Percentiles rank a stretch among this genome's conserved stretches.
Evolutionary conservation across 2,113 vertebrate species (phyloP).

Genomic region (Spea multiplicata): DNA sequence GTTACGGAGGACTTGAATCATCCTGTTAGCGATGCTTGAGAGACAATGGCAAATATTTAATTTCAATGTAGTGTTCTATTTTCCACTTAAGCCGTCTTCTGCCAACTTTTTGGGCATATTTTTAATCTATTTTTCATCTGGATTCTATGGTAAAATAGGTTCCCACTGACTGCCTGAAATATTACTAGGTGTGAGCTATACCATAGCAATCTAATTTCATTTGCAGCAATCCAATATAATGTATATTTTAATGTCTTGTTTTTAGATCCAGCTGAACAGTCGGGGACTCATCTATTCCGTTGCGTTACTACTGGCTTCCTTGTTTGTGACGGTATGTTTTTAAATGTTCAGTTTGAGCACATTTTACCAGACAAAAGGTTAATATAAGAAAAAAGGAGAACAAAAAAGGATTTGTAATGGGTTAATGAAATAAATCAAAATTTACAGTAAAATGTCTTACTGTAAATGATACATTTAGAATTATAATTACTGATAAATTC

Average conservation of each 20-base stretch:
- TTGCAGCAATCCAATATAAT: background rate
- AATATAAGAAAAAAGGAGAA: too few relatives aligned
- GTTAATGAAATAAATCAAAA: too few relatives aligned
- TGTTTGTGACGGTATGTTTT: slow-evolving; percentile 89
- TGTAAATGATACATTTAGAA: too few relatives aligned
- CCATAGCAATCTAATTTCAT: background rate
- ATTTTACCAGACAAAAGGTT: too few relatives aligned
- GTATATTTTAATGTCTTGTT: slow-evolving; percentile 8
- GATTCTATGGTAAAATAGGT: background rate
- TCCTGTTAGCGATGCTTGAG: slow-evolving; percentile 14
- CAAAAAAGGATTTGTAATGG: too few relatives aligned
- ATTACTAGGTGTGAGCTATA: background rate
- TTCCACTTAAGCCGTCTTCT: background rate
- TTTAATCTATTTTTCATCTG: background rate
- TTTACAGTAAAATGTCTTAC: too few relatives aligned
- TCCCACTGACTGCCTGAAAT: background rate
- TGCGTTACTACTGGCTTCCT: slow-evolving; percentile 88
- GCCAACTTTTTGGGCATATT: background rate
- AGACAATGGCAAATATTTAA: slow-evolving; percentile 25
- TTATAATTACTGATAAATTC: too few relatives aligned
- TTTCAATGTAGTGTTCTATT: background rate
- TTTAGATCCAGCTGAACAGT: slow-evolving; percentile 91
- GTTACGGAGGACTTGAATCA: slow-evolving; percentile 9
- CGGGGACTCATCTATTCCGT: slow-evolving; percentile 97
- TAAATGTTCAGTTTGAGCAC: too few relatives aligned